phyloP scores from a whole-genome alignment of 1,140 invertebrate species.

The Hypothenemus hampei region DNA sequence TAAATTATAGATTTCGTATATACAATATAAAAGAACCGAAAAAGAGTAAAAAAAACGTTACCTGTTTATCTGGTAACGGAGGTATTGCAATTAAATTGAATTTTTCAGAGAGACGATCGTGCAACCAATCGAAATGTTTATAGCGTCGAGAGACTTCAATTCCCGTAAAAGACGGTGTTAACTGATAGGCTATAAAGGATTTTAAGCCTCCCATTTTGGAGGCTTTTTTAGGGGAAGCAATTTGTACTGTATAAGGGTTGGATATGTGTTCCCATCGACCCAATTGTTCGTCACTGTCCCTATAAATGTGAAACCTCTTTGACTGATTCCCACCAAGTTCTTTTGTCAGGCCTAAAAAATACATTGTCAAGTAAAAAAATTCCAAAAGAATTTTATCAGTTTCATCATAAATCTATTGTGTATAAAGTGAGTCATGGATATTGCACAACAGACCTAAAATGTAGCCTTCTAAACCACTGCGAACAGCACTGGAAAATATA shows the following conservation, averaged over 20 bases:
- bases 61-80: conserved; percentile 95
- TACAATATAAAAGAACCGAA: conserved; percentile 85
- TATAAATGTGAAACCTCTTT: conserved; percentile 29
- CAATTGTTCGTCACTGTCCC: conserved; percentile 33
- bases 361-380: not conserved
- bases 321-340: not conserved
- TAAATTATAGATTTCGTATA: not conserved
- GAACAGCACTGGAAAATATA: conserved; percentile 89
- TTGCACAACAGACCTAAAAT: conserved; percentile 62
- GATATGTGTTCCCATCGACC: conserved; percentile 63
- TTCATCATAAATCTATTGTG: not conserved
- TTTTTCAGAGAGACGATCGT: conserved; percentile 88
- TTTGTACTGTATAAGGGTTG: conserved; percentile 73
- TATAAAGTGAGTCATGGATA: not conserved
- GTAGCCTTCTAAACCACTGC: conserved; percentile 87
- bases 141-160: conserved; percentile 94
- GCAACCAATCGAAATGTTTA: conserved; percentile 99
- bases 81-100: conserved; percentile 92
- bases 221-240: conserved; percentile 95
- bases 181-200: conserved; percentile 93
- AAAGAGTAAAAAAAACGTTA: conserved; percentile 8
- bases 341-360: conserved; percentile 12
- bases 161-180: conserved; percentile 92
- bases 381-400: no score
- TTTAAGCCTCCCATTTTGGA: conserved; percentile 96